A percentile compares a stretch with the other conserved stretches of the same genome.
Evolutionary conservation across 1,140 invertebrate genomes (phyloP).

Genomic region (Saccostrea glomerata): DNA sequence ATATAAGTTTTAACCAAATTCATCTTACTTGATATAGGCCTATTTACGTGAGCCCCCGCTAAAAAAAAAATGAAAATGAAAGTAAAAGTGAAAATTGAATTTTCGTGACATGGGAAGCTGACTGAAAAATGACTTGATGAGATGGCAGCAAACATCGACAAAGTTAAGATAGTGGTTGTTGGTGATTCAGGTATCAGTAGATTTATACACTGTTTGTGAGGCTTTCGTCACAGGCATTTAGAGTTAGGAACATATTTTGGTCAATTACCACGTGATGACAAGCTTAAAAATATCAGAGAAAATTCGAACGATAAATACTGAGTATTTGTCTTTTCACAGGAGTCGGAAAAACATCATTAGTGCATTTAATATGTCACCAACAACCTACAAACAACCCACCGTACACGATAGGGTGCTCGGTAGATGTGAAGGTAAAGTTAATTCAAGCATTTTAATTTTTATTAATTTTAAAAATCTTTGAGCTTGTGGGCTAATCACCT

Average conservation of each 20-base stretch:
- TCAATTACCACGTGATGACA: background rate
- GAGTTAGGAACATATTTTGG: too few relatives aligned
- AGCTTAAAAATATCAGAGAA: background rate
- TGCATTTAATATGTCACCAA: constrained; percentile 93
- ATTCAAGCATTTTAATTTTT: too few relatives aligned
- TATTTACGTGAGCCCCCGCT: background rate
- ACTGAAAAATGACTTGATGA: background rate
- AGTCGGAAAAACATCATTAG: constrained; percentile 96
- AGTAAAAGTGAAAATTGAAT: constrained; percentile 3
- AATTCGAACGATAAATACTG: background rate
- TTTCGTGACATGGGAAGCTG: background rate
- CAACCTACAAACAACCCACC: constrained; percentile 90
- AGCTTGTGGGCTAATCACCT: too few relatives aligned
- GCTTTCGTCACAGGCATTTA: background rate
- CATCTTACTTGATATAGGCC: background rate
- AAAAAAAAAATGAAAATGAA: background rate
- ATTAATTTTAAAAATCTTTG: too few relatives aligned
- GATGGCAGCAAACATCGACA: constrained; percentile 78
- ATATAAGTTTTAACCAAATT: background rate
- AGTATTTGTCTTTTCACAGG: constrained; percentile 81
- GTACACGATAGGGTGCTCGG: constrained; percentile 96
- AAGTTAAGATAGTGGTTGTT: constrained; percentile 93
- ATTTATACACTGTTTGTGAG: background rate
- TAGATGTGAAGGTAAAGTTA: constrained; percentile 89
- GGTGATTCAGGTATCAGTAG: constrained; percentile 90